Conservation (phyloP, 2,888 invertebrate species). For the Leptopilina syphax region DNA sequence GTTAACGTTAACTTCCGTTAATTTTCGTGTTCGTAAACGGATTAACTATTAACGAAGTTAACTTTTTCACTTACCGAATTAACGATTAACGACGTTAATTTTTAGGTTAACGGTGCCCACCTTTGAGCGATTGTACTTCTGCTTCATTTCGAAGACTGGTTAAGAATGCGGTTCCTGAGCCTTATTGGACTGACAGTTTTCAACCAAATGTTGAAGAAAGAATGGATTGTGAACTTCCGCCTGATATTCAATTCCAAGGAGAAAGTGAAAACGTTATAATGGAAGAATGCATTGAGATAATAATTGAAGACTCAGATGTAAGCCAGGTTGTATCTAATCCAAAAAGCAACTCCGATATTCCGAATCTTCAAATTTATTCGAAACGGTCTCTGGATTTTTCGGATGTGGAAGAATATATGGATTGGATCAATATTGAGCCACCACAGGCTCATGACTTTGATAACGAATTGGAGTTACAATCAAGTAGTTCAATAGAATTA, state of each 20-base stretch:
- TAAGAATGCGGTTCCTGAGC: too few species aligned
- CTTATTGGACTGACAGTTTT: too few species aligned
- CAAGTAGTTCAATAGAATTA: not conserved
- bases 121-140: too few species aligned
- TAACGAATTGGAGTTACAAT: not conserved
- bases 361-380: not conserved
- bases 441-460: not conserved
- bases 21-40: too few species aligned
- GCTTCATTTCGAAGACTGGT: too few species aligned
- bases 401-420: not conserved
- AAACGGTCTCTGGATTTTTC: not conserved
- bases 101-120: too few species aligned
- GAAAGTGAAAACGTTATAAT: not conserved
- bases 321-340: not conserved
- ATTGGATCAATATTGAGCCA: conserved; percentile 14
- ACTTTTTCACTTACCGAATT: too few species aligned
- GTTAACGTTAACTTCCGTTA: too few species aligned
- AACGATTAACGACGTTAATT: too few species aligned
- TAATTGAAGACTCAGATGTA: not conserved
- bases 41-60: too few species aligned
- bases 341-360: not conserved
- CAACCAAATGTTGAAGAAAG: not conserved
- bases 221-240: not conserved
- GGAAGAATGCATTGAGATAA: not conserved
- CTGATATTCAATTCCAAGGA: not conserved